phyloP scores from a whole-genome alignment of 2,888 invertebrate genomes.

The Metacarcinus magister region DNA sequence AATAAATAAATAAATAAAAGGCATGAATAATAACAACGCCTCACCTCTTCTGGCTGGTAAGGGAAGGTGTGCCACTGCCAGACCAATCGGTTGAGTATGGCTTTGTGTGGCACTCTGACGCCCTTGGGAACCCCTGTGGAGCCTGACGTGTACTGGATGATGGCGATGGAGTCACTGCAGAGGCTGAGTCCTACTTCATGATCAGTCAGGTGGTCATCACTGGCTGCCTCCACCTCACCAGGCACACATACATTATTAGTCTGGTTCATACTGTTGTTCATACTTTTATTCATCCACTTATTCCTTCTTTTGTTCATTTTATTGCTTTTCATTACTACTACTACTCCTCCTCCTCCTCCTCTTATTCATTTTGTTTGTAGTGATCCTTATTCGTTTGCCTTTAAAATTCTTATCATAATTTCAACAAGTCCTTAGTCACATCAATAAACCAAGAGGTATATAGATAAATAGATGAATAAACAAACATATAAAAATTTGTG shows the following conservation, averaged over 20 bases:
- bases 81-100: slow-evolving; percentile 91
- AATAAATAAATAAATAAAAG: too few species aligned
- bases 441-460: too few species aligned
- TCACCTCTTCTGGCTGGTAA: slow-evolving; percentile 88
- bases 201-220: slow-evolving; percentile 46
- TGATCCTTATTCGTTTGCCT: too few species aligned
- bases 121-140: slow-evolving; percentile 96
- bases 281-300: too few species aligned
- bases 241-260: too few species aligned
- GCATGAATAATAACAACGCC: neutral
- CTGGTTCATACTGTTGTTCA: neutral
- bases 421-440: too few species aligned
- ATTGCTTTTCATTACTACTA: neutral
- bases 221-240: slow-evolving; percentile 46
- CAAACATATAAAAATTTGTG: too few species aligned
- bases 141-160: slow-evolving; percentile 93
- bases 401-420: too few species aligned
- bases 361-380: too few species aligned
- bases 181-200: slow-evolving; percentile 55
- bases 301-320: neutral
- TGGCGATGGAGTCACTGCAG: slow-evolving; percentile 87
- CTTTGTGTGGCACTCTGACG: slow-evolving; percentile 91
- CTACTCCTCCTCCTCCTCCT: neutral
- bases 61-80: slow-evolving; percentile 96
- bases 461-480: too few species aligned